Evolutionary conservation across 2,888 invertebrate genomes (phyloP), one percentile per base, ranked within the genome.

Genomic region (Philonicus albiceps): DNA sequence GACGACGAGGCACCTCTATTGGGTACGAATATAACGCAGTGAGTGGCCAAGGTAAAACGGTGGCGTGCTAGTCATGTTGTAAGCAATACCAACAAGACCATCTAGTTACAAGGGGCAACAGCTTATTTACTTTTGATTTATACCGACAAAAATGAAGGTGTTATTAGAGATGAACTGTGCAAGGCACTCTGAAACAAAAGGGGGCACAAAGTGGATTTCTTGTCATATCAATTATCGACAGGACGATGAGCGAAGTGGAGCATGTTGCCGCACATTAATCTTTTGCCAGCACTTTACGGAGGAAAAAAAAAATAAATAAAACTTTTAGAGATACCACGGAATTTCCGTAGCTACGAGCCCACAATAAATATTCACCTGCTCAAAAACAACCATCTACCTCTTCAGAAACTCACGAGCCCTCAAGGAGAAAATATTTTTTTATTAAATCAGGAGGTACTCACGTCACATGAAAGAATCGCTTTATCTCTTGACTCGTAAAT

Each of bases 401-500:
- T 64, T 27, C 1, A 27, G 27, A 64, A 64, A 64, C n/a, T 64
- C 64, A 8, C 64, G 64, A 64, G 64, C 64, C 64, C 64, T 64
- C 64, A 64, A 64, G 64, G 64, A 64, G 64, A 64, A 76, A 76
- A 80, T 27, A 80, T 80, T 53, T 80, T 53, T 37, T 53, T 53
- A 80, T 80, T 80, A 80, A 80, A 80, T 80, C 80, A 80, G 30
- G n/a, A 53, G 53, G 80, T 80, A 53, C 43, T 80, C 80, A 80
- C 43, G 53, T 80, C 34, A 49, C 27, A 78, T 78, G 49, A 78
- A 64, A 83, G 37, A 64, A 19, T 64, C 64, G 64, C 64, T 31
- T 83, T 83, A 83, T 83, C 81, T 83, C 31, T 55, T 55, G 81
- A 83, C 64, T 83, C 81, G 81, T 34, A 83, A 83, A 83, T 83